Evolutionary conservation across 2,888 invertebrate species (phyloP).

Genomic region (Acleris sparsana): DNA sequence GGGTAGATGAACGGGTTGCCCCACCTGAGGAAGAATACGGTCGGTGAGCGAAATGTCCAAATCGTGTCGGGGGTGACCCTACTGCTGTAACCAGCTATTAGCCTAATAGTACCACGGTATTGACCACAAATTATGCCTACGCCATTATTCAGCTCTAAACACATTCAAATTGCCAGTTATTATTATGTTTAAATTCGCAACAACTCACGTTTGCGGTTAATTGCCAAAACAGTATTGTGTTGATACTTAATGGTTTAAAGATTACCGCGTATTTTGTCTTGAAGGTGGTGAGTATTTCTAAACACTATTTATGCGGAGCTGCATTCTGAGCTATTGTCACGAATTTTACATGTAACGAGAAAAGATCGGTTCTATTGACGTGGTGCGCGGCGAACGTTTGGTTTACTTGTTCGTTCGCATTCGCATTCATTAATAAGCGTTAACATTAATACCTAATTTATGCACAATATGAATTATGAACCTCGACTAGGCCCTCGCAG

Average conservation of each 20-base stretch:
- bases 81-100: neutral
- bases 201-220: constrained; percentile 18
- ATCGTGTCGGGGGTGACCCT: neutral
- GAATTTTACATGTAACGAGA: neutral
- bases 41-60: neutral
- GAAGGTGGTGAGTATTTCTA: constrained; percentile 10
- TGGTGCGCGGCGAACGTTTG: neutral
- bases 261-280: neutral
- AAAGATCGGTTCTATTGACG: neutral
- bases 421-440: constrained; percentile 15
- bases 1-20: constrained; percentile 89
- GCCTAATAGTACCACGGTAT: neutral
- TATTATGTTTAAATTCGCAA: neutral
- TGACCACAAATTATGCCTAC: constrained; percentile 1
- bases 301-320: constrained; percentile 14
- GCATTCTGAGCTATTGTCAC: neutral
- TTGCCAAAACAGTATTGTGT: constrained; percentile 10
- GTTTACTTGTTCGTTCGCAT: neutral
- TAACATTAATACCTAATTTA: constrained; percentile 13
- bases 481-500: constrained; percentile 9
- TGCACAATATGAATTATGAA: constrained; percentile 25
- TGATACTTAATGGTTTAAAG: constrained; percentile 9
- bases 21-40: constrained; percentile 74
- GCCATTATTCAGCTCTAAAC: constrained; percentile 1
- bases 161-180: neutral